Base-by-base conservation (phyloP, 1,140 invertebrate genomes). In the Macrobrachium nipponense region DNA sequence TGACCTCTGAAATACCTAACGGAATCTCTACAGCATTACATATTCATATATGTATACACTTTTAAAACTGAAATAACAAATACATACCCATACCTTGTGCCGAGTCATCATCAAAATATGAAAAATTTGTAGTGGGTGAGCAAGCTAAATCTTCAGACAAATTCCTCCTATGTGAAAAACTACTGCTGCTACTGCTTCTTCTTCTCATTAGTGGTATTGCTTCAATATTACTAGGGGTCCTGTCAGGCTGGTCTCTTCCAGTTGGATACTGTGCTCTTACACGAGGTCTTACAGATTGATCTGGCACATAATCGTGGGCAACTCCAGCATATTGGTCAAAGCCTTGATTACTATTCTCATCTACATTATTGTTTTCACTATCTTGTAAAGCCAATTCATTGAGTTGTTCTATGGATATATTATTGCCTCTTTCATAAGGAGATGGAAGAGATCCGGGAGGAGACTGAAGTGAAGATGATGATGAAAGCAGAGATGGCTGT, bases 351-450 rank as follows among this genome's bases (percentile, higher is more conserved):
- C 77, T 80, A 27, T 86, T 86, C 51, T 86, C 84, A 75, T 86
- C 84, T 2, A 86, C 84, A 75, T 86, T 86, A 62, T 86, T 86
- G 27, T 86, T 86, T 59, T 79, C 77, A 23, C 84, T 86, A 51
- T 86, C 84, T 60, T 80, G 77, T 18, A 86, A 70, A 44, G 84
- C 84, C 17, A 66, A 51, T 64, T 86, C 84, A 70, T 86, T 60
- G 20, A 86, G 64, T 18, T 86, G 77, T 51, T 79, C 84, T 51
- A 86, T 78, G 0, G 84, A 86, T 20, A 80, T 82, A 14, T 61
- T 75, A 12, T 59, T 20, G 58, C 43, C 58, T 36, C 60, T 43
- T 18, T 66, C 60, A 80, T 64, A 66, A n/a, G 61, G 78, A 80
- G 27, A 62, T 23, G 20, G 36, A n/a, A 60, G 76, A 2, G 76